A percentile compares a stretch with the other conserved stretches of the same genome.
These are phyloP conservation scores for Labeo calbasu DNA, from an alignment of 2,797 vertebrate genomes.

Conservation along the genomic window DNA sequence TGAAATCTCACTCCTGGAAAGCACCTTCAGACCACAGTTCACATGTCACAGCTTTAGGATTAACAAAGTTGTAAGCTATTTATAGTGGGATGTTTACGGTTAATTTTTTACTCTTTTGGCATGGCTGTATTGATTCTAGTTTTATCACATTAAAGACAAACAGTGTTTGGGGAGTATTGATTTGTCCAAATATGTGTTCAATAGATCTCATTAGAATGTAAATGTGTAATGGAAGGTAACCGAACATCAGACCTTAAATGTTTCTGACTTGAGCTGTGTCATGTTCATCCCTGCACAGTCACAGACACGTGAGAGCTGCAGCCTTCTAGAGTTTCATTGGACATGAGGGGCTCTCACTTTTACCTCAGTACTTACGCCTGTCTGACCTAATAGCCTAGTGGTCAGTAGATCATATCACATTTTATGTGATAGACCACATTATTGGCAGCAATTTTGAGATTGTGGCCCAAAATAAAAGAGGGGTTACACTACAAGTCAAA, in stretches of 20 bases:
- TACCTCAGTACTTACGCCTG: background rate
- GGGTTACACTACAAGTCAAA: no score
- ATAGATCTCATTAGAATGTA: background rate
- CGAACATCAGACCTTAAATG: conserved; percentile 14
- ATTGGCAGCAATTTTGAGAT: background rate
- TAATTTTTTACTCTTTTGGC: background rate
- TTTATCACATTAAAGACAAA: background rate
- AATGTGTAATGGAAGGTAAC: background rate
- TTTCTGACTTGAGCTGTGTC: conserved; percentile 22
- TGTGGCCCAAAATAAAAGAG: background rate
- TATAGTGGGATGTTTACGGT: background rate
- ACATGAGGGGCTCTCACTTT: conserved; percentile 33
- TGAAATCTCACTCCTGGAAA: background rate
- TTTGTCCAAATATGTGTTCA: background rate
- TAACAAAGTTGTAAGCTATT: conserved; percentile 19
- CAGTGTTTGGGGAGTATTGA: background rate
- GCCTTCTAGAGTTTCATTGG: conserved; percentile 18
- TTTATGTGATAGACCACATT: background rate
- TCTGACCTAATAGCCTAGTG: background rate
- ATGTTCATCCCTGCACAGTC: background rate
- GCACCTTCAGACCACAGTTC: conserved; percentile 16
- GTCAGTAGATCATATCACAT: background rate
- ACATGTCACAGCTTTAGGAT: conserved; percentile 26
- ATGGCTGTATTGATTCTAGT: background rate
- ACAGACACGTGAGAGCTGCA: conserved; percentile 19